Conservation (phyloP, 2,113 vertebrate genomes). For the Sisor rabdophorus region DNA sequence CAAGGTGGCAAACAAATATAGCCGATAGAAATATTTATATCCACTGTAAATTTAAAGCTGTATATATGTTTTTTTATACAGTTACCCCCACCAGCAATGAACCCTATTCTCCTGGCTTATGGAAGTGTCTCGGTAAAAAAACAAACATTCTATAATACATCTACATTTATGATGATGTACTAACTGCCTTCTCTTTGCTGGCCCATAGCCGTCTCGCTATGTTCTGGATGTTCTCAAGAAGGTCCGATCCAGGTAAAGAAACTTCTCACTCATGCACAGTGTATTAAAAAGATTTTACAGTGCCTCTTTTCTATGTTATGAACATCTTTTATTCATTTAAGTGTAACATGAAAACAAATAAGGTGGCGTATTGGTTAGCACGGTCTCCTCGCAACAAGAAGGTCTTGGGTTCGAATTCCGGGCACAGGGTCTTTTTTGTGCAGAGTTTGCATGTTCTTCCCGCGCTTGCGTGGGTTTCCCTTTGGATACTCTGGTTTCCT, state of each 20-base stretch:
- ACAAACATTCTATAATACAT: neutral
- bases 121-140: constrained; percentile 84
- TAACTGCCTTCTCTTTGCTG: neutral
- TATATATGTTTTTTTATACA: no score
- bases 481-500: no score
- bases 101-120: constrained; percentile 83
- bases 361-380: no score
- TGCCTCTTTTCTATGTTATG: neutral
- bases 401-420: no score
- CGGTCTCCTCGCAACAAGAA: no score
- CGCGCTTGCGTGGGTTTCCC: no score
- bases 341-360: neutral
- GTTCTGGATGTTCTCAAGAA: constrained; percentile 91
- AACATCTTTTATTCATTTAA: neutral
- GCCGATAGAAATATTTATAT: no score
- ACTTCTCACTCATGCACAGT: neutral
- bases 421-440: no score
- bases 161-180: neutral
- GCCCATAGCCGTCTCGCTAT: constrained; percentile 76
- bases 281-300: no score
- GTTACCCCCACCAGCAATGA: constrained; percentile 78
- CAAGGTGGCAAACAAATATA: no score
- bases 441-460: no score
- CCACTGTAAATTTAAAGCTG: no score
- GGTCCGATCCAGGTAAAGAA: constrained; percentile 85